Evolutionary conservation across 2,113 vertebrate genomes (phyloP).

Genomic region (Pleuronectes platessa): DNA sequence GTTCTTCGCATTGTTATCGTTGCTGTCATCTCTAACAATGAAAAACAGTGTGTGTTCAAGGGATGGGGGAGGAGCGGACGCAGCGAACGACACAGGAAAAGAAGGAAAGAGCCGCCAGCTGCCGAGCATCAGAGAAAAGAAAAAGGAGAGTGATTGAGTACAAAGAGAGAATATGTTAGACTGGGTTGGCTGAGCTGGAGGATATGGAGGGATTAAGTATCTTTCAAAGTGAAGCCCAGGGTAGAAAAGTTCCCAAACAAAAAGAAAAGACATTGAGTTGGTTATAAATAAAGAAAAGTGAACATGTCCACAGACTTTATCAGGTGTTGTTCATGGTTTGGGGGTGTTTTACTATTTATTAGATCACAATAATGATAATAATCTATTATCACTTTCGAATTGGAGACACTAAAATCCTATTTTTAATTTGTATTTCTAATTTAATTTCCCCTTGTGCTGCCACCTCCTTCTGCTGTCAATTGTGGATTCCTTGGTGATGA

Average conservation of each 20-base stretch:
- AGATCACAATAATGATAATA: neutral
- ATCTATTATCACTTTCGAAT: neutral
- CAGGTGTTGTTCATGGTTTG: neutral
- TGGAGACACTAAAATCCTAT: too few relatives aligned
- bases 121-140: constrained; percentile 65
- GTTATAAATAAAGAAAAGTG: neutral
- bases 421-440: neutral
- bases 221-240: constrained; percentile 10
- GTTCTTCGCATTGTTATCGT: constrained; percentile 76
- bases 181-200: constrained; percentile 41
- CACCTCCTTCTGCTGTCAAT: too few relatives aligned
- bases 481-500: neutral
- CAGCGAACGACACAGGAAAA: constrained; percentile 61
- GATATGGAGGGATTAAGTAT: constrained; percentile 44
- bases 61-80: constrained; percentile 70
- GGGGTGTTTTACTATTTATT: neutral
- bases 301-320: neutral
- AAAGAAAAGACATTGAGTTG: neutral
- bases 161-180: constrained; percentile 60
- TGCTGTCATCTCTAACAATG: constrained; percentile 80
- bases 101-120: constrained; percentile 72
- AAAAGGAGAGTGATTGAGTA: constrained; percentile 60
- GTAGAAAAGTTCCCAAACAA: constrained; percentile 19
- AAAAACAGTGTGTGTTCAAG: constrained; percentile 76
- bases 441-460: neutral